Evolutionary conservation across 2,888 invertebrate species (phyloP), one percentile per base, ranked within the genome.

Genomic region (Geotrupes spiniger): DNA sequence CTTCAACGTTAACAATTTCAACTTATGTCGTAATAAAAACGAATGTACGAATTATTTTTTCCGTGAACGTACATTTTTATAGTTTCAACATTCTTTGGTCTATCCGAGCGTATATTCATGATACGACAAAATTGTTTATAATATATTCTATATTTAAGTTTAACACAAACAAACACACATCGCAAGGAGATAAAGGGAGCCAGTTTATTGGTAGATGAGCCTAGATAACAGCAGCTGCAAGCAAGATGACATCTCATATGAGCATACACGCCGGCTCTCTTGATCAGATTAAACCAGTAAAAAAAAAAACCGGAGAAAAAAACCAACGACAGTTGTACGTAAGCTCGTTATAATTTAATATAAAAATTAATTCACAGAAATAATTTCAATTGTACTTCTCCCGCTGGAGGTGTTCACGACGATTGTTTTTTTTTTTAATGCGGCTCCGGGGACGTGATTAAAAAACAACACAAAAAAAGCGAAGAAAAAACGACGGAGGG

Each of bases 281-380:
- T 49, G 51, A 53, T 55, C 55, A 57, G 57, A 58, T 58, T 49
- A 51, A 47, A 49, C 46, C 42, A 46, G 41, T 50, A 52, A 54
- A 55, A 51, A 56, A 51, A 41, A 51, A 56, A 51, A 41, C 14
- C 33, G 21, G 41, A 41, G 48, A 54, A 56, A 56, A 51, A 41
- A 51, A 39, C 26, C 29, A 31, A 43, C 50, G 49, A 52, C 57
- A 58, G 58, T 58, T 55, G 58, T 45, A 43, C 42, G 52, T 49
- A 55, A 49, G 54, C 48, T 51, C 48, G 47, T 42, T 53, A 58
- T 59, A 57, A 59, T 56, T 53, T 53, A 54, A 58, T 58, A 56
- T 58, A 53, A 52, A 54, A 58, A 58, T 47, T 47, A 47, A 51
- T 40, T 46, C 43, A 37, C 29, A 41, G 42, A 48, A 48, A 42